Percentiles rank a stretch among this genome's conserved stretches.
phyloP scores from a whole-genome alignment of 2,888 invertebrate species.

The Chalcis sispes region DNA sequence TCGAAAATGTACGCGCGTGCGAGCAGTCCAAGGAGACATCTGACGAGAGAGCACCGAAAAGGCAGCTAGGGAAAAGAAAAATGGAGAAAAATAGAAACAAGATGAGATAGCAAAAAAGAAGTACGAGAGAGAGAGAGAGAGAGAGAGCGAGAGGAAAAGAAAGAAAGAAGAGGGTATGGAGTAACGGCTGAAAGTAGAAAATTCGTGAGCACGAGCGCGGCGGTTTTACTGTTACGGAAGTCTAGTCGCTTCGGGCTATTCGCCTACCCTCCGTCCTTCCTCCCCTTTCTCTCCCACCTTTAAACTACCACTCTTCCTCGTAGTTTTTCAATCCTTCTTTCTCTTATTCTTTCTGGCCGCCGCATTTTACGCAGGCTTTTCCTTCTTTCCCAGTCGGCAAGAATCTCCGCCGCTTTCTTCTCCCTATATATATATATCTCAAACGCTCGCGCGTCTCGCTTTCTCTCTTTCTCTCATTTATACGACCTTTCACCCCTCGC shows the following conservation, averaged over 20 bases:
- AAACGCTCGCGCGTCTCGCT: constrained; percentile 39
- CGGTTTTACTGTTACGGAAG: constrained; percentile 73
- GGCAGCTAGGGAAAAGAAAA: neutral
- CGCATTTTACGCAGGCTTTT: constrained; percentile 9
- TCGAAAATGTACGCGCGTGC: constrained; percentile 10
- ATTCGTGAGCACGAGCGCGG: constrained; percentile 66
- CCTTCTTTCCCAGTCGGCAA: neutral
- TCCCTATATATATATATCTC: no score
- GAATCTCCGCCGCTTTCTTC: constrained; percentile 20
- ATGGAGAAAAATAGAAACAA: neutral
- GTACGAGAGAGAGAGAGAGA: constrained; percentile 27
- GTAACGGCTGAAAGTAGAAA: constrained; percentile 12
- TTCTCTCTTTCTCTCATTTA: constrained; percentile 62
- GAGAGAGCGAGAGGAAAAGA: neutral
- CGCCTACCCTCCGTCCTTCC: constrained; percentile 52
- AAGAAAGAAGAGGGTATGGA: neutral
- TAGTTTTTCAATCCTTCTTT: constrained; percentile 32
- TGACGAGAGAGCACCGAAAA: neutral
- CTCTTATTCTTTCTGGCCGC: constrained; percentile 55
- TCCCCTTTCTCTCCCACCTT: constrained; percentile 22
- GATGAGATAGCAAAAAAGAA: neutral
- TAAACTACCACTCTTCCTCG: constrained; percentile 61
- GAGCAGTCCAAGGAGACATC: neutral
- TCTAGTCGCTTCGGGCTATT: constrained; percentile 71
- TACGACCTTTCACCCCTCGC: constrained; percentile 71